These are phyloP conservation scores for Carterocephalus palaemon DNA, from an alignment of 2,888 invertebrate species.

Conservation along the genomic window DNA sequence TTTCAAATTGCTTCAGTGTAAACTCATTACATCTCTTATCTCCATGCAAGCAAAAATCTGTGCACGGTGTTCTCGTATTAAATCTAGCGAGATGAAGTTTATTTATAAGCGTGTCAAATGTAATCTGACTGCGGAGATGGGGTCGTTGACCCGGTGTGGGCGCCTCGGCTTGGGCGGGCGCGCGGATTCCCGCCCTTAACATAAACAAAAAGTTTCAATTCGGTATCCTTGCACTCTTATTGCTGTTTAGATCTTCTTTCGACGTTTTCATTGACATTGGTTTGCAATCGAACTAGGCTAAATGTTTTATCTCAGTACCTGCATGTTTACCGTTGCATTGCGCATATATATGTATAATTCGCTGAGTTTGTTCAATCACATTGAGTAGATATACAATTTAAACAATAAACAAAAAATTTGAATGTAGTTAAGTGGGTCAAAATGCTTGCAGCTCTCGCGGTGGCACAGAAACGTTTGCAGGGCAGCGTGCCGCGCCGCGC, in stretches of 20 bases:
- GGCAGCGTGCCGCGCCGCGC: constrained; percentile 29
- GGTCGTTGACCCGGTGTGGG: constrained; percentile 54
- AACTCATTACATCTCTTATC: too few species aligned
- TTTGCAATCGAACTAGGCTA: too few species aligned
- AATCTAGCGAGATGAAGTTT: constrained; percentile 22
- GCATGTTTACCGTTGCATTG: too few species aligned
- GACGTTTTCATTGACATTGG: too few species aligned
- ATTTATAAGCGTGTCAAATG: constrained; percentile 29
- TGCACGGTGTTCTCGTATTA: constrained; percentile 3
- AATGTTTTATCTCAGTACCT: too few species aligned
- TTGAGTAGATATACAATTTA: too few species aligned
- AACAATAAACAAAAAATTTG: too few species aligned
- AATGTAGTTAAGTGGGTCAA: constrained; percentile 53
- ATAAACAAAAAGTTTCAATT: constrained; percentile 55
- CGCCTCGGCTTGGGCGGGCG: constrained; percentile 34
- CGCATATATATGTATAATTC: too few species aligned
- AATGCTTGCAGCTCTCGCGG: constrained; percentile 36
- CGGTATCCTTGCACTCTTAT: constrained; percentile 40
- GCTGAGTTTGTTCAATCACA: too few species aligned
- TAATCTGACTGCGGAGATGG: constrained; percentile 36
- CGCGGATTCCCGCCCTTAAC: constrained; percentile 42
- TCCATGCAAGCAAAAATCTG: constrained; percentile 7
- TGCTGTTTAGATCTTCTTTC: constrained; percentile 14
- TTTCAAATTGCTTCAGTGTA: too few species aligned
- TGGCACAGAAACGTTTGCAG: neutral